Evolutionary conservation across 2,113 vertebrate genomes (phyloP), one percentile per base, ranked within the genome.

Genomic region (Grallaria varia): DNA sequence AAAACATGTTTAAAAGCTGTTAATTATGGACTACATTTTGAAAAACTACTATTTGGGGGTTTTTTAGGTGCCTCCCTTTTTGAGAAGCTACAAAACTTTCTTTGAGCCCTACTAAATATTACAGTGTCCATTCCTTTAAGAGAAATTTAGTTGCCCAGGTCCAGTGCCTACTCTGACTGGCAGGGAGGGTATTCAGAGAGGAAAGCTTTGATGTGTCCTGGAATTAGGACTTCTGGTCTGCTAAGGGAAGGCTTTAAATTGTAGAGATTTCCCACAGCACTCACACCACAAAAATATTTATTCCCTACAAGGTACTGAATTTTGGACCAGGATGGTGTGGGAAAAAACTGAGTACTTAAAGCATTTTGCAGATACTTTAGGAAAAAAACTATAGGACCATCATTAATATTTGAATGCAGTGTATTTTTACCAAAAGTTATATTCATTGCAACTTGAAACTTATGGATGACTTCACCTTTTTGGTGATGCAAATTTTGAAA

Each of bases 41-140:
- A 82, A 89, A 75, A 94, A 53, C 12, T 62, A 4, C 9, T 58
- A 21, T 14, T 33, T 56, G 8, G 2, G 2, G 0, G 0, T 2
- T 59, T 69, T 84, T 82, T 81, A 84, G 33, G 15, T 59, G 45
- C 24, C 9, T 44, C 4, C 1, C 7, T 74, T 88, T 71, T 50
- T 19, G 8, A 58, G 37, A 84, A 75, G 22, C 9, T 55, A 55
- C 40, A 14, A 55, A 21, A 47, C 24, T 35, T 53, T 33, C 8
- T 71, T 81, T 72, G 56, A 33, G 55, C 15, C 7, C 27, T 74
- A 21, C 8, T 6, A 58, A 71, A 7, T 45, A 35, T 16, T 45
- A 4, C 5, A 33, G 6, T 9, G 4, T 50, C 35, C 14, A 47
- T 40, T 91, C 8, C 23, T 72, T 77, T 12, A 68, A 50, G 20